These are phyloP conservation scores for Hormaphis cornu DNA, from an alignment of 1,140 invertebrate genomes.

Conservation along the genomic window DNA sequence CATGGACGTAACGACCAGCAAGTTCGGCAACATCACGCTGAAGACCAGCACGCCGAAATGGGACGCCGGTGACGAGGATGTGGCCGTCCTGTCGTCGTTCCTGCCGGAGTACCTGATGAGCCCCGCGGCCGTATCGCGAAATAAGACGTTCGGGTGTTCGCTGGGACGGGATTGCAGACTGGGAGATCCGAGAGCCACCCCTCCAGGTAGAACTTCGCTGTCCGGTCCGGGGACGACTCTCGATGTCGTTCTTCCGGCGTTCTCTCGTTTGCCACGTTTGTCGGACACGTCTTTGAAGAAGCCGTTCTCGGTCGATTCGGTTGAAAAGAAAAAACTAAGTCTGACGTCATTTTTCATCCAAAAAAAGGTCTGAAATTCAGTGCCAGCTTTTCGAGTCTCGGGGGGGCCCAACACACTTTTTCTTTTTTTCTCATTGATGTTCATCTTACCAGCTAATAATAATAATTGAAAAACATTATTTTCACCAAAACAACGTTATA, in stretches of 20 bases:
- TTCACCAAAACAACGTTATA: no score
- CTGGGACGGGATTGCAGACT: conserved; percentile 59
- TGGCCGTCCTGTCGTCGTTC: conserved; percentile 74
- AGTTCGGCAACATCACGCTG: conserved; percentile 56
- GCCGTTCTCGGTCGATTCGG: no score
- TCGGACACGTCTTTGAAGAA: no score
- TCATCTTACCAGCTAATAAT: no score
- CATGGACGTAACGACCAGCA: conserved; percentile 59
- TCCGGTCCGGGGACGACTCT: background rate
- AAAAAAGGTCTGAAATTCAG: no score
- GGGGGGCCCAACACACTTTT: no score
- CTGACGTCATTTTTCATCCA: no score
- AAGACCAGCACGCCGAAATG: conserved; percentile 58
- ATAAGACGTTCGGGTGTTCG: conserved; percentile 64
- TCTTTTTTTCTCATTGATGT: no score
- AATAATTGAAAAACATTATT: no score
- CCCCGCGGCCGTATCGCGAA: conserved; percentile 54
- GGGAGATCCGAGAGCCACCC: conserved; percentile 63
- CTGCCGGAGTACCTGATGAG: conserved; percentile 47
- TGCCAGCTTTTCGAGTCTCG: no score
- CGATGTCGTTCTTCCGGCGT: background rate
- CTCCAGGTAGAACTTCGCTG: conserved; percentile 54
- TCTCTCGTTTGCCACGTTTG: no score
- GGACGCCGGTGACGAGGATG: conserved; percentile 61
- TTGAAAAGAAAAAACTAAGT: no score